Evolutionary conservation across 1,140 invertebrate species (phyloP), one percentile per base, ranked within the genome.

Genomic region (Saxidomus purpurata): DNA sequence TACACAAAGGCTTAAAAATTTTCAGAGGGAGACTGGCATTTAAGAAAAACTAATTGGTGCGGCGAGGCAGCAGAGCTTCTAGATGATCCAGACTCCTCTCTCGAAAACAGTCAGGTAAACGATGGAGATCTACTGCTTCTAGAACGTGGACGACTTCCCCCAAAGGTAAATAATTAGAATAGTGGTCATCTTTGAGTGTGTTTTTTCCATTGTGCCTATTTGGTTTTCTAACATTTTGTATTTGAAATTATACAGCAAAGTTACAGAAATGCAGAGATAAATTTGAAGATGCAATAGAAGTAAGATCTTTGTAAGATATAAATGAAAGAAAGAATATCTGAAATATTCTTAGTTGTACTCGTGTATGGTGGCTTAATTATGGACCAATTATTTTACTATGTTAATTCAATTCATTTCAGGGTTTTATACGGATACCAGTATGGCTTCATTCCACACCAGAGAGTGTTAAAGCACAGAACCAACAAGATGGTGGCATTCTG

Each of bases 1-100:
- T 8, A 43, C 43, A 43, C 15, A 15, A 43, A 43, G 43, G 28
- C n/a, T 25, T 79, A 15, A 55, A 59, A 34, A 67, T n/a, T 84
- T 79, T 52, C 63, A 94, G 94, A 91, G 43, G 90, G 87, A 31
- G 87, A 93, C 3, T 95, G 95, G 95, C 94, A 95, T 91, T 63
- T 95, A 22, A 90, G 95, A 2, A 94, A 93, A 71, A 94, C 94
- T 0, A 94, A 95, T 79, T 95, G 94, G 93, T 95, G 93, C 91
- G 92, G 94, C 0, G 94, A 95, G 34, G 89, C 93, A 76, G 92
- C 90, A 3, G 93, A 92, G 8, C 79, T 95, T 9, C 87, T 95
- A 25, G 94, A 95, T 82, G 93, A 95, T 49, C 74, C 89, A 52
- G 91, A 92, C 2, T 47, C 71, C 0, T 91, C 91, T 2, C 80